Evolutionary conservation across 2,888 invertebrate genomes (phyloP).

Genomic region (Acleris sparsana): DNA sequence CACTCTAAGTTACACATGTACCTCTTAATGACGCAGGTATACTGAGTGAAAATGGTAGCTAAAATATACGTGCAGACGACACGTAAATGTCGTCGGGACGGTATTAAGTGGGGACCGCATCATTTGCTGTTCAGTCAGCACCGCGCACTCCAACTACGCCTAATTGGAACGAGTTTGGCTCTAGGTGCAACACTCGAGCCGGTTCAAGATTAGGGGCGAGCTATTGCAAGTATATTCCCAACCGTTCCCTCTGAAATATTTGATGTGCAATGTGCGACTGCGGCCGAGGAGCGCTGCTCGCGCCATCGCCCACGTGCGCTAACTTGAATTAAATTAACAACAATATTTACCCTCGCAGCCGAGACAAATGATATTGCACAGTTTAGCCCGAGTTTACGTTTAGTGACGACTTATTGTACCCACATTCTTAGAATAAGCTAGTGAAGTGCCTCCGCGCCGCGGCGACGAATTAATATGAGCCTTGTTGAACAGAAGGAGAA

Average conservation of each 20-base stretch:
- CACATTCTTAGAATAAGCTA: slow-evolving; percentile 71
- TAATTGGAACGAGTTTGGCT: slow-evolving; percentile 84
- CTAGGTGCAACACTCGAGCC: slow-evolving; percentile 82
- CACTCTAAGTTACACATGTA: slow-evolving; percentile 42
- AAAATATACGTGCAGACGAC: slow-evolving; percentile 76
- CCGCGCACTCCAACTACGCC: slow-evolving; percentile 80
- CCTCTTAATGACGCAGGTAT: slow-evolving; percentile 76
- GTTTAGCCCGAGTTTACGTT: slow-evolving; percentile 73
- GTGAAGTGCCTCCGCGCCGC: slow-evolving; percentile 51
- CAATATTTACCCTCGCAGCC: slow-evolving; percentile 78
- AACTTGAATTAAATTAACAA: slow-evolving; percentile 82
- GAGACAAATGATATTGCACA: slow-evolving; percentile 79
- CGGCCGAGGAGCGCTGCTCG: slow-evolving; percentile 51
- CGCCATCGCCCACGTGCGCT: slow-evolving; percentile 67
- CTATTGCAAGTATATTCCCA: slow-evolving; percentile 76
- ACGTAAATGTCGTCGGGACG: slow-evolving; percentile 72
- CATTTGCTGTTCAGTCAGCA: slow-evolving; percentile 81
- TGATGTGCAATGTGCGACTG: slow-evolving; percentile 71
- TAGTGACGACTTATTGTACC: slow-evolving; percentile 72
- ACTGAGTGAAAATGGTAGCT: slow-evolving; percentile 72
- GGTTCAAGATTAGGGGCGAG: slow-evolving; percentile 81
- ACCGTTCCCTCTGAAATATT: slow-evolving; percentile 77
- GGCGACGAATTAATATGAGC: slow-evolving; percentile 50
- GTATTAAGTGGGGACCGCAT: slow-evolving; percentile 80
- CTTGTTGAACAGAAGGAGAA: slow-evolving; percentile 49